phyloP scores from a whole-genome alignment of 2,888 invertebrate genomes.

The Ectemnius continuus region DNA sequence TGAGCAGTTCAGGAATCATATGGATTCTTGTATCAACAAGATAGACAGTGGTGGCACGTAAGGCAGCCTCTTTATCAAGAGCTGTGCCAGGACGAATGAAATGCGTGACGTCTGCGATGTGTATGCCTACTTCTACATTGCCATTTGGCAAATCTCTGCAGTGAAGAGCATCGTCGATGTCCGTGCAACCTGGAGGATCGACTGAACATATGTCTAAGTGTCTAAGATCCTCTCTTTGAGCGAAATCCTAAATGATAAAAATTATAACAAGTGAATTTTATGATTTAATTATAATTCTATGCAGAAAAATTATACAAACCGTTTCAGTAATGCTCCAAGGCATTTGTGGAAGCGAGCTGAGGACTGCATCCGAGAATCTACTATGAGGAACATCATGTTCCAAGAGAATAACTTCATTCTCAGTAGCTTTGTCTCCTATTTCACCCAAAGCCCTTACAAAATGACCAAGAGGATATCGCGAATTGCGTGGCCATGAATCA shows the following conservation, averaged over 20 bases:
- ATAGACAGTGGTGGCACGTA: constrained; percentile 97
- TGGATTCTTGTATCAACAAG: constrained; percentile 95
- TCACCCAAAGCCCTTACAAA: constrained; percentile 95
- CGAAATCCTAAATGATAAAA: constrained; percentile 82
- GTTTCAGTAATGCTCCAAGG: constrained; percentile 94
- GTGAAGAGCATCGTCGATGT: constrained; percentile 99
- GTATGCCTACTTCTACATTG: constrained; percentile 93
- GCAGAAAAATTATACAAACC: constrained; percentile 71
- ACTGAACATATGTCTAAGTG: constrained; percentile 94
- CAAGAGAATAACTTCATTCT: constrained; percentile 96
- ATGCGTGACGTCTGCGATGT: constrained; percentile 99
- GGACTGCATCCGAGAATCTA: constrained; percentile 95
- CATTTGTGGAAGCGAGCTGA: constrained; percentile 92
- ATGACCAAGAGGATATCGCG: constrained; percentile 96
- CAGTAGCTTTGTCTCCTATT: constrained; percentile 95
- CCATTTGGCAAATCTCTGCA: constrained; percentile 87
- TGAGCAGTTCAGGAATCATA: constrained; percentile 91
- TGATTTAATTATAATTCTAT: background rate
- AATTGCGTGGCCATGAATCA: constrained; percentile 97
- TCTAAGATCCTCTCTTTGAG: constrained; percentile 90
- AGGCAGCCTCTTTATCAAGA: constrained; percentile 94
- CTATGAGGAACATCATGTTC: constrained; percentile 99
- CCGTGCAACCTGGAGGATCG: constrained; percentile 99
- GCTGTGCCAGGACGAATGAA: constrained; percentile 96
- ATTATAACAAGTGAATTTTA: background rate